phyloP scores from a whole-genome alignment of 2,113 vertebrate genomes.

The Cyanistes caeruleus region DNA sequence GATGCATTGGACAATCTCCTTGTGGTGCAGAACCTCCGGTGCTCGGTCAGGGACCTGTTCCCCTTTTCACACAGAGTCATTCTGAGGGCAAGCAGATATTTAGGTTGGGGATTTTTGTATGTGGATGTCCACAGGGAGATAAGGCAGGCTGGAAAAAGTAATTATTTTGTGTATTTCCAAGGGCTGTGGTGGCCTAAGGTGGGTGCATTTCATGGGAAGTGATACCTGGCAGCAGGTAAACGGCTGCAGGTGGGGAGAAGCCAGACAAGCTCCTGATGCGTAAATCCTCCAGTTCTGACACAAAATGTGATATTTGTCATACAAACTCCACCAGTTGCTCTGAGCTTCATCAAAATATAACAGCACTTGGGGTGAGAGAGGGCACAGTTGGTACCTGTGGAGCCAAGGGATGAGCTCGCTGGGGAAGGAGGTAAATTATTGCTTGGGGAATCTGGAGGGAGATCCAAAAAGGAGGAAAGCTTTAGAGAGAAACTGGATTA shows the following conservation, averaged over 20 bases:
- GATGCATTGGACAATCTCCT: accelerated
- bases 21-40: not conserved
- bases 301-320: not conserved
- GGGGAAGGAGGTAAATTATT: constrained; percentile 28
- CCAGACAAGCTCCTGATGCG: constrained; percentile 43
- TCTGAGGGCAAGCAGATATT: not conserved
- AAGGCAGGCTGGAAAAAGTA: not conserved
- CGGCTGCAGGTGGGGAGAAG: not conserved
- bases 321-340: not conserved
- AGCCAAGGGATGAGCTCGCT: not conserved
- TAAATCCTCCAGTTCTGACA: constrained; percentile 42
- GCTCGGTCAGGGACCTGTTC: not conserved
- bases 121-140: not conserved
- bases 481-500: not conserved
- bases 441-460: not conserved
- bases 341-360: not conserved
- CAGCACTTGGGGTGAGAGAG: not conserved
- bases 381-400: not conserved
- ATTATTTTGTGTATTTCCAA: not conserved
- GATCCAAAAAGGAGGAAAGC: not conserved
- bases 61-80: constrained; percentile 7
- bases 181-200: not conserved
- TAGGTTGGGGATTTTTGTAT: accelerated
- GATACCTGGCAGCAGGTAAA: not conserved
- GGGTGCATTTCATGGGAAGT: not conserved